phyloP scores from a whole-genome alignment of 37 sponge, comb jelly and placozoan species.

The Halichondria panicea region DNA sequence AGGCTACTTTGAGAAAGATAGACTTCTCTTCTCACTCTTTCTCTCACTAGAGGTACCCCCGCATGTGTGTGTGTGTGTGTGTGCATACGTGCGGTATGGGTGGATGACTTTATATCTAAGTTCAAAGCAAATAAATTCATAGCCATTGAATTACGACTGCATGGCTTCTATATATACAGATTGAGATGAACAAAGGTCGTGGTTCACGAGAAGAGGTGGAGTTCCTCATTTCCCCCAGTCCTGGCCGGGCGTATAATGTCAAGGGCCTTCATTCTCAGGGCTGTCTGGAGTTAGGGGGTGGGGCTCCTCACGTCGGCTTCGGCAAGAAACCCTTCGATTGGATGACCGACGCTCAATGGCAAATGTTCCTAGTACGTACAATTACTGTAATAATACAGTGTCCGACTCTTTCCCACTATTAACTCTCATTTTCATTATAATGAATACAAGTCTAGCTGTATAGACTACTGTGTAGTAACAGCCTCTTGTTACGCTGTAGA shows the following conservation, averaged over 20 bases:
- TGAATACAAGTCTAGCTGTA: no score
- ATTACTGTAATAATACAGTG: no score
- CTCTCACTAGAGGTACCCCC: constrained; percentile 62
- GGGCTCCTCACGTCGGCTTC: constrained; percentile 20
- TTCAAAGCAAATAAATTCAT: no score
- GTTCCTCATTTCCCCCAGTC: constrained; percentile 65
- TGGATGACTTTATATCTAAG: not conserved
- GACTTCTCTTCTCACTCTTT: constrained; percentile 53
- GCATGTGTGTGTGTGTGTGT: not conserved
- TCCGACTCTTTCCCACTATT: no score
- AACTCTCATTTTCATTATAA: no score
- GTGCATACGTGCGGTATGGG: not conserved
- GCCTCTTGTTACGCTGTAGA: not conserved
- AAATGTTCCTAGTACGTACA: constrained; percentile 67
- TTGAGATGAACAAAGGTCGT: constrained; percentile 62
- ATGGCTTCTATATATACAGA: constrained; percentile 23
- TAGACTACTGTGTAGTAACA: not conserved
- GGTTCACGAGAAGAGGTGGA: constrained; percentile 54
- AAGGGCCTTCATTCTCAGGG: constrained; percentile 34
- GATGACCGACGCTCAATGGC: constrained; percentile 91
- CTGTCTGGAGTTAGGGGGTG: not conserved
- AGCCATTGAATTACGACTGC: not conserved
- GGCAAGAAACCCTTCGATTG: constrained; percentile 90
- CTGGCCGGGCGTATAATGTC: constrained; percentile 44
- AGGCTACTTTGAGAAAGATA: constrained; percentile 67